Percentiles rank a stretch among this genome's conserved stretches.
phyloP scores from a whole-genome alignment of 2,797 vertebrate species.

The Enteromius thamalakanensis region DNA sequence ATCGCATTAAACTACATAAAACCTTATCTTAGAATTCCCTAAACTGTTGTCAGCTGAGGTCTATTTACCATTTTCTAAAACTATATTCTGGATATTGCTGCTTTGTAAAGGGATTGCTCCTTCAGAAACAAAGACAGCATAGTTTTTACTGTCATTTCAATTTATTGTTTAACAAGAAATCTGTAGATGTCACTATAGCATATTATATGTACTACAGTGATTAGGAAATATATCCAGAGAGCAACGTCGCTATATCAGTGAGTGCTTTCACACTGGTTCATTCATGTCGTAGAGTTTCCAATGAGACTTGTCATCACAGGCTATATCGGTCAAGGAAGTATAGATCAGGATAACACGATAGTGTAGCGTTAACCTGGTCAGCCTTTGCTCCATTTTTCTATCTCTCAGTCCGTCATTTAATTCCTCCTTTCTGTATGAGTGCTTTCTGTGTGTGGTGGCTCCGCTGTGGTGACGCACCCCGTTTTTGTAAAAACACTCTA shows the following conservation, averaged over 20 bases:
- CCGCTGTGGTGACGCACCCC: constrained; percentile 73
- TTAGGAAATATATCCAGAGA: constrained; percentile 19
- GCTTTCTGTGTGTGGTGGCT: constrained; percentile 74
- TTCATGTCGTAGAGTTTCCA: constrained; percentile 19
- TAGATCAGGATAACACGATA: constrained; percentile 20
- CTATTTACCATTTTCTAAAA: background rate
- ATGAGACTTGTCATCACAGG: constrained; percentile 13
- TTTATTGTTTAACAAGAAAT: background rate
- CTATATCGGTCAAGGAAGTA: constrained; percentile 25
- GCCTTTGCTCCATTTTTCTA: constrained; percentile 40
- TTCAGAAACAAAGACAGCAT: background rate
- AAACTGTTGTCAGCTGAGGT: background rate
- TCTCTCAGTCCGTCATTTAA: constrained; percentile 53
- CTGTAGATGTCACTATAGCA: background rate
- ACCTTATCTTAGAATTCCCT: background rate
- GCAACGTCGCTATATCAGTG: background rate
- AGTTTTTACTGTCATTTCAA: background rate
- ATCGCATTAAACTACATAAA: background rate
- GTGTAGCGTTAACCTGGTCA: constrained; percentile 36
- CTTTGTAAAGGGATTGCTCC: background rate
- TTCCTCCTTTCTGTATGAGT: constrained; percentile 65
- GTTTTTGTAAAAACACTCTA: constrained; percentile 76
- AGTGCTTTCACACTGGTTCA: constrained; percentile 11
- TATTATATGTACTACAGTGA: background rate
- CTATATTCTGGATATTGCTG: background rate